Evolutionary conservation across 2,888 invertebrate genomes (phyloP).

Genomic region (Sclerodermus sp.): DNA sequence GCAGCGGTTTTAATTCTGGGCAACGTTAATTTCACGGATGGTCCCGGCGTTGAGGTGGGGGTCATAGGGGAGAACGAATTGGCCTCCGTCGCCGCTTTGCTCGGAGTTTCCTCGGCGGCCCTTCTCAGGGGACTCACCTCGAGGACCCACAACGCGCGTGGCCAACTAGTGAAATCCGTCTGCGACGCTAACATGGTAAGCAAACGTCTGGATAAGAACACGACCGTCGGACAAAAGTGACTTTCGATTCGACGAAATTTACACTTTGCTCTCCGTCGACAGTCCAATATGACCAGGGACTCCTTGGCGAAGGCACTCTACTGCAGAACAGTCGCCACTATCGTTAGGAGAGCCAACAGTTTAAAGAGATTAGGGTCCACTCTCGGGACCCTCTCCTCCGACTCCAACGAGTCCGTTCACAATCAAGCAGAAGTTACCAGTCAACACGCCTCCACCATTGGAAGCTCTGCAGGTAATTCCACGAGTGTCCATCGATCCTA

Average conservation of each 20-base stretch:
- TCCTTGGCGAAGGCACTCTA: constrained; percentile 89
- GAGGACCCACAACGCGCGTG: constrained; percentile 76
- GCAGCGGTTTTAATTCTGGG: constrained; percentile 89
- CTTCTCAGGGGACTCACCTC: constrained; percentile 82
- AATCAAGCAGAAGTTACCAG: constrained; percentile 83
- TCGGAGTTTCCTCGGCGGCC: constrained; percentile 76
- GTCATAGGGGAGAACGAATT: constrained; percentile 82
- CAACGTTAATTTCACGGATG: constrained; percentile 87
- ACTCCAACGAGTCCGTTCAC: constrained; percentile 89
- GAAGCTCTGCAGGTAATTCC: constrained; percentile 59
- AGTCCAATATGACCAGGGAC: constrained; percentile 86
- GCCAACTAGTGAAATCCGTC: constrained; percentile 77
- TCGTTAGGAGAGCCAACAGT: constrained; percentile 90
- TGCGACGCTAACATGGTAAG: constrained; percentile 78
- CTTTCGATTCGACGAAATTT: background rate
- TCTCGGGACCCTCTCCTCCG: constrained; percentile 81
- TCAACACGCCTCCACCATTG: constrained; percentile 82
- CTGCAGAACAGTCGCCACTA: constrained; percentile 91
- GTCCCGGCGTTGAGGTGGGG: constrained; percentile 74
- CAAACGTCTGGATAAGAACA: no score
- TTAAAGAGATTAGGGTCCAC: constrained; percentile 83
- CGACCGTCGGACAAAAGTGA: no score
- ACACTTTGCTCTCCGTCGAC: no score
- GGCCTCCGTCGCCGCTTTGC: constrained; percentile 81
- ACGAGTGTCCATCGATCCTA: no score